Percentiles rank a stretch among this genome's conserved stretches.
phyloP scores from a whole-genome alignment of 2,113 vertebrate genomes.

The Pteropus alecto region DNA sequence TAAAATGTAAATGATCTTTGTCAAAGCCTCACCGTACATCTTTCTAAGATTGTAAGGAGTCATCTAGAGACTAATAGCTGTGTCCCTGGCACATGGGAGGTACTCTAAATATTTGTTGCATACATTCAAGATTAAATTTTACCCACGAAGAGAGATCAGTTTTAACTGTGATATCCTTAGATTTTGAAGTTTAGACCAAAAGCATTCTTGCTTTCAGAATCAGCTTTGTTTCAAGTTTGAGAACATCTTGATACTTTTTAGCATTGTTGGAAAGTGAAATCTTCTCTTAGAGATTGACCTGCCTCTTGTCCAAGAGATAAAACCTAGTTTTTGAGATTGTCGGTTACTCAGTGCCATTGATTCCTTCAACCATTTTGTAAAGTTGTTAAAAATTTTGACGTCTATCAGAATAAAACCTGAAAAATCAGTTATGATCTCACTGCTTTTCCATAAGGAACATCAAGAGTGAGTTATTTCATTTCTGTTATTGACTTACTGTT shows the following conservation, averaged over 20 bases:
- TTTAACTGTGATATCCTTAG: not conserved
- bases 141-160: not conserved
- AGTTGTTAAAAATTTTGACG: not conserved
- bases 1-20: not conserved
- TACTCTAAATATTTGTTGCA: not conserved
- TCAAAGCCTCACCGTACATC: not conserved
- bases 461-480: not conserved
- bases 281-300: not conserved
- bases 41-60: not conserved
- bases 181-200: not conserved
- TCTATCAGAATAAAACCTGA: slow-evolving; percentile 10
- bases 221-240: not conserved
- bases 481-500: not conserved
- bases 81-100: not conserved
- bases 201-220: not conserved
- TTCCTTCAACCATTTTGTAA: not conserved
- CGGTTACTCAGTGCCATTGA: not conserved
- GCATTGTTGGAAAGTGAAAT: not conserved
- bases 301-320: not conserved
- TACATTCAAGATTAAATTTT: not conserved
- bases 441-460: not conserved
- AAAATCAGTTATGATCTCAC: not conserved
- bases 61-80: not conserved
- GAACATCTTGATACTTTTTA: not conserved
- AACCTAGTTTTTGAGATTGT: not conserved